These are phyloP conservation scores for Gyps fulvus DNA, from an alignment of 2,113 vertebrate genomes.

Conservation along the genomic window DNA sequence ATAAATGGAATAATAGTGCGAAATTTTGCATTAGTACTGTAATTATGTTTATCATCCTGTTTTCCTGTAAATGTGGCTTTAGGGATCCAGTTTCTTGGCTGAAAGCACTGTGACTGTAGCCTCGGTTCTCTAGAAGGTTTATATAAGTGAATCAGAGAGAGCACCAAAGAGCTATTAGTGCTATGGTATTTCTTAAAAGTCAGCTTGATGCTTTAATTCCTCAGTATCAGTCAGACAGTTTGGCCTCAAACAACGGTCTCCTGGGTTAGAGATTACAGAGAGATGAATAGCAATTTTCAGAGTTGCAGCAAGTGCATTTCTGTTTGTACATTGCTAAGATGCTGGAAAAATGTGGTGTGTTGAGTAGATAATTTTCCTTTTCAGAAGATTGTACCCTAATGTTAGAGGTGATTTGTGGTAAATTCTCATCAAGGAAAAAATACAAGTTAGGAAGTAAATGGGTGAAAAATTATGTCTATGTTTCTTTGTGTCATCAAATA, in stretches of 20 bases:
- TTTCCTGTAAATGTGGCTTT: slow-evolving; percentile 38
- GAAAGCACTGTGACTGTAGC: background rate
- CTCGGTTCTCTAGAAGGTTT: background rate
- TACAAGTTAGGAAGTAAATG: background rate
- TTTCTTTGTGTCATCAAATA: background rate
- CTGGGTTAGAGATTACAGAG: background rate
- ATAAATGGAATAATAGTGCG: background rate
- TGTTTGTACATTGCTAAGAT: background rate
- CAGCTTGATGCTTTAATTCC: background rate
- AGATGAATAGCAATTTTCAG: background rate
- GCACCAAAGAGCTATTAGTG: background rate
- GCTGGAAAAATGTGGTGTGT: background rate
- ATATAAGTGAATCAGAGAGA: background rate
- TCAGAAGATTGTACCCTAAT: background rate
- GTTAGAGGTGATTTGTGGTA: background rate
- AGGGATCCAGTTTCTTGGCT: slow-evolving; percentile 15
- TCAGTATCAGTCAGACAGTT: background rate
- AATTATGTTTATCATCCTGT: background rate
- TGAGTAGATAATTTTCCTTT: background rate
- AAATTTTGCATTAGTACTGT: background rate
- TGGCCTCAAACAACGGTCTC: background rate
- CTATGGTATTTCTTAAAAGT: background rate
- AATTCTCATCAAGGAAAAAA: background rate
- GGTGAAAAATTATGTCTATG: background rate
- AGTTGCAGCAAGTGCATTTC: background rate